Conservation (phyloP, 2,888 invertebrate genomes). For the Shargacucullia verbasci region DNA sequence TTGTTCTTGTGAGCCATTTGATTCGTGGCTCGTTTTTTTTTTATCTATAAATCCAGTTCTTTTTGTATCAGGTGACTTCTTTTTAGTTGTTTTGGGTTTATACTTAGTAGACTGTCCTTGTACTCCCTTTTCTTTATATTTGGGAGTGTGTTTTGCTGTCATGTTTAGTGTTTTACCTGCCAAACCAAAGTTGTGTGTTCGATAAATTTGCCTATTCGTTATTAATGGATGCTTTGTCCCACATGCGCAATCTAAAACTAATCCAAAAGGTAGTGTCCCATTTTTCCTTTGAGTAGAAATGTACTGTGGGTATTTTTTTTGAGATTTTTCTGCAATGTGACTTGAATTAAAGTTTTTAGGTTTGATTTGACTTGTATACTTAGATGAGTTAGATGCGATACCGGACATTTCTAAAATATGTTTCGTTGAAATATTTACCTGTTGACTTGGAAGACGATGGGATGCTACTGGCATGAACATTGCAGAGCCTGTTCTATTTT, state of each 20-base stretch:
- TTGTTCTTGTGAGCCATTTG: background rate
- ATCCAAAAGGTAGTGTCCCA: constrained; percentile 9
- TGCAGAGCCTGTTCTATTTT: constrained; percentile 7
- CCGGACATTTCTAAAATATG: constrained; percentile 9
- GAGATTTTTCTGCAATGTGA: background rate
- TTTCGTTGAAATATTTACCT: constrained; percentile 39
- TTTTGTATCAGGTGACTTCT: background rate
- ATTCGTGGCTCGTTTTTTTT: background rate
- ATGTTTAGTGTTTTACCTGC: constrained; percentile 24
- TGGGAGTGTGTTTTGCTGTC: constrained; percentile 11
- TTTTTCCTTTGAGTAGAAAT: constrained; percentile 9
- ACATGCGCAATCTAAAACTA: constrained; percentile 6
- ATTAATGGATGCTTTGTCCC: constrained; percentile 10
- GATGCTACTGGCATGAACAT: background rate
- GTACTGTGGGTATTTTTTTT: constrained; percentile 2
- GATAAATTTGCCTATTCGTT: constrained; percentile 8
- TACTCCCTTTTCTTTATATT: constrained; percentile 1
- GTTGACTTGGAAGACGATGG: background rate
- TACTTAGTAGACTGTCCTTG: constrained; percentile 9
- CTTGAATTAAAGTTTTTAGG: background rate
- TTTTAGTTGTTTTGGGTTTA: background rate
- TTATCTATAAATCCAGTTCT: background rate
- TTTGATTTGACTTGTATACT: constrained; percentile 5
- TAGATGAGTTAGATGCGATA: background rate
- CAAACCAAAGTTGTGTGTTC: constrained; percentile 16